Evolutionary conservation across 1,140 invertebrate genomes (phyloP).

Genomic region (Hycleus cichorii): DNA sequence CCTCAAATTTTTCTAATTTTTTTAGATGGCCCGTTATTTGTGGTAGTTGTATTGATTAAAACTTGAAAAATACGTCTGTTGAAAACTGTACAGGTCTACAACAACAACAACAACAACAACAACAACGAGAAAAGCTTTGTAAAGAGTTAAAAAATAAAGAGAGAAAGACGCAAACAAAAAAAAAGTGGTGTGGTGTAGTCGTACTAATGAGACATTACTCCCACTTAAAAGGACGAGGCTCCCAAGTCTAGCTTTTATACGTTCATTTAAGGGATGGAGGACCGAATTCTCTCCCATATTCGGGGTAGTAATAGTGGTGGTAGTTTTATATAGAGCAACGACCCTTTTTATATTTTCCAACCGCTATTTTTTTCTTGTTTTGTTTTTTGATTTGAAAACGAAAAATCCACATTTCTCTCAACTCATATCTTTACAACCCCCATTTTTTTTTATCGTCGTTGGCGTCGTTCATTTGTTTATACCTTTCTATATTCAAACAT

Average conservation of each 20-base stretch:
- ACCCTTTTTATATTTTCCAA: neutral
- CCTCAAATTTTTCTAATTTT: neutral
- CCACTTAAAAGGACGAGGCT: constrained; percentile 24
- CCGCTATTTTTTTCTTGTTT: neutral
- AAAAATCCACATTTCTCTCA: too few relatives aligned
- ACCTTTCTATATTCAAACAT: too few relatives aligned
- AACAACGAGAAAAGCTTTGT: constrained; percentile 7
- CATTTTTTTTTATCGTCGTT: too few relatives aligned
- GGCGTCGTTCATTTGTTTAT: too few relatives aligned
- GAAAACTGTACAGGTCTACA: too few relatives aligned
- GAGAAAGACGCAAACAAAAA: constrained; percentile 22
- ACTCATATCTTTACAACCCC: too few relatives aligned
- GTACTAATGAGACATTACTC: constrained; percentile 35
- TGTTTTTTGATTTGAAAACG: too few relatives aligned
- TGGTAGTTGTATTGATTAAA: constrained; percentile 24
- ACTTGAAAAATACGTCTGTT: constrained; percentile 11
- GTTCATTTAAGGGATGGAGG: too few relatives aligned
- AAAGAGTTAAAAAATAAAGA: constrained; percentile 26
- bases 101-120: too few relatives aligned
- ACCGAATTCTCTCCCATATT: neutral
- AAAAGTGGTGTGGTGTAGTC: constrained; percentile 6
- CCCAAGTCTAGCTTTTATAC: neutral
- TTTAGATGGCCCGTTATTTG: neutral
- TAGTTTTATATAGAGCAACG: neutral
- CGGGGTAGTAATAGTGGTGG: neutral